These are phyloP conservation scores for Aspidapion aeneum DNA, from an alignment of 2,888 invertebrate genomes.

Conservation along the genomic window DNA sequence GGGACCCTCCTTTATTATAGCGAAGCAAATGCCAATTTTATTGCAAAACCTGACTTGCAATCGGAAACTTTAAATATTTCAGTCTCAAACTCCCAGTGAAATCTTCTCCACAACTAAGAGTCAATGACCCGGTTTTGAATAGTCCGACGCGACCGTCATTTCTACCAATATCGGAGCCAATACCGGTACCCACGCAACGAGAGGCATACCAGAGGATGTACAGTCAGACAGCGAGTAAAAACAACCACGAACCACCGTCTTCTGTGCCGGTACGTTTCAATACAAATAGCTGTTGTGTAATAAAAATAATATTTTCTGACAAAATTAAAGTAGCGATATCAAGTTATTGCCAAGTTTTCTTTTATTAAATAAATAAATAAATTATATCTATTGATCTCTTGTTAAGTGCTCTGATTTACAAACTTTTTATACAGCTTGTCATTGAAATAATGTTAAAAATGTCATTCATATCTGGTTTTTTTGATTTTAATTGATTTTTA, in stretches of 20 bases:
- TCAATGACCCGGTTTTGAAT: slow-evolving; percentile 34
- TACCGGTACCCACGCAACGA: slow-evolving; percentile 69
- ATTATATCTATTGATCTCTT: slow-evolving; percentile 1
- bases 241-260: slow-evolving; percentile 28
- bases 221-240: slow-evolving; percentile 31
- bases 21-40: no score
- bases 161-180: slow-evolving; percentile 70
- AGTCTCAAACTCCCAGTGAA: slow-evolving; percentile 29
- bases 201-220: slow-evolving; percentile 51
- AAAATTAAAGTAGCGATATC: no score
- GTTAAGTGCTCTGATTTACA: neutral
- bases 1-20: no score
- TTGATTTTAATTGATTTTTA: no score
- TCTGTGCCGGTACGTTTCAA: slow-evolving; percentile 14
- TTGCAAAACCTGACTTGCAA: no score
- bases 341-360: no score
- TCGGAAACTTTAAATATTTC: slow-evolving; percentile 7
- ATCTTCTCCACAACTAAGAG: slow-evolving; percentile 17
- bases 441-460: no score
- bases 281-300: no score
- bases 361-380: neutral
- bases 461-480: no score
- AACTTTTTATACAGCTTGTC: neutral
- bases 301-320: neutral
- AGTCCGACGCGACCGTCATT: slow-evolving; percentile 68